phyloP scores from a whole-genome alignment of 2,888 invertebrate genomes.

The Oasisia sp. region DNA sequence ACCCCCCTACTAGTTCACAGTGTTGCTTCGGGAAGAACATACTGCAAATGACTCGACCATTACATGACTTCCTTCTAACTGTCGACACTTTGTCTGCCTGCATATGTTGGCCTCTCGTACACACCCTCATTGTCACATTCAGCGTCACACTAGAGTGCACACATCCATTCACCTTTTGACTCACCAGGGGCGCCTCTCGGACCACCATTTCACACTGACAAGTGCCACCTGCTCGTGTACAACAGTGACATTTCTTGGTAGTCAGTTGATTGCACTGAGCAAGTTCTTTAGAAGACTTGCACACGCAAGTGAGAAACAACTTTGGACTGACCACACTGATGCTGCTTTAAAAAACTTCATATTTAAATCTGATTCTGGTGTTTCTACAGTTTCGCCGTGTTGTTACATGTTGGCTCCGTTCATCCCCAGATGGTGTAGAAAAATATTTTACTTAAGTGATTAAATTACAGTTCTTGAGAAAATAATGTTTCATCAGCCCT shows the following conservation, averaged over 20 bases:
- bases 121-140: not conserved
- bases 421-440: not conserved
- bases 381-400: not conserved
- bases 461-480: not conserved
- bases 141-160: not conserved
- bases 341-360: not conserved
- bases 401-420: not conserved
- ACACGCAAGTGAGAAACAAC: not conserved
- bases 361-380: not conserved
- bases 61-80: not conserved
- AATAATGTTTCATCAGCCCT: not conserved
- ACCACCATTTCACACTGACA: not conserved
- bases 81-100: not conserved
- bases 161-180: not conserved
- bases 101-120: not conserved
- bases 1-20: not conserved
- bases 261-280: not conserved
- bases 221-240: not conserved
- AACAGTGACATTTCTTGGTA: not conserved
- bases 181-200: not conserved
- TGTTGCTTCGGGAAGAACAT: not conserved
- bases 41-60: not conserved
- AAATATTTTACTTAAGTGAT: not conserved
- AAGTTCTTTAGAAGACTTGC: not conserved
- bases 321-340: not conserved